A percentile compares a stretch with the other conserved stretches of the same genome.
Evolutionary conservation across 2,797 vertebrate genomes (phyloP).

Genomic region (Macropodus opercularis): DNA sequence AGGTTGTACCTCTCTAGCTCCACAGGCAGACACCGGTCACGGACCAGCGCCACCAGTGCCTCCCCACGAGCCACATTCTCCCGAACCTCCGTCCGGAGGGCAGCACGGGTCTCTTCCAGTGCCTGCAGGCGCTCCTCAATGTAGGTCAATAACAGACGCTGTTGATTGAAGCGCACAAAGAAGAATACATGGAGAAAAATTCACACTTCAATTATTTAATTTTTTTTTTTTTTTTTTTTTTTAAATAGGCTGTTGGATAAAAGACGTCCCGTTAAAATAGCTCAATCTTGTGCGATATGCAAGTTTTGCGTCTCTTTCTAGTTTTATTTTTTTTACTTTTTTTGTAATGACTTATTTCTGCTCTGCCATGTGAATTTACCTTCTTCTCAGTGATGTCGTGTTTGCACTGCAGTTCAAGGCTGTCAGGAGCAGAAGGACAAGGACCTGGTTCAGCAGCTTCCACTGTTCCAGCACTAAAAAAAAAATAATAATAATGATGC

Average conservation of each 20-base stretch:
- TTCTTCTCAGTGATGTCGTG: slow-evolving; percentile 76
- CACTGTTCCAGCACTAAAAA: slow-evolving; percentile 56
- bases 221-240: too few species aligned
- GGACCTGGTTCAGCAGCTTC: slow-evolving; percentile 41
- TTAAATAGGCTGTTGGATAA: too few species aligned
- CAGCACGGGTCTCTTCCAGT: slow-evolving; percentile 72
- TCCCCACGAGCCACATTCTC: slow-evolving; percentile 68
- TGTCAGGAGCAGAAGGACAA: slow-evolving; percentile 27
- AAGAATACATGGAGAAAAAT: neutral
- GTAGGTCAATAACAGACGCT: slow-evolving; percentile 82
- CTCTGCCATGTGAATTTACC: too few species aligned
- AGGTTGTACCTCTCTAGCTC: slow-evolving; percentile 89
- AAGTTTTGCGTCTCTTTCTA: too few species aligned
- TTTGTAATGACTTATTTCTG: too few species aligned
- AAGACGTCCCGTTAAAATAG: too few species aligned
- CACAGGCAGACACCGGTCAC: slow-evolving; percentile 78
- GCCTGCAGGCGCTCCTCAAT: slow-evolving; percentile 78
- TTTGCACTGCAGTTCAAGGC: slow-evolving; percentile 44
- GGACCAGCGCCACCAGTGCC: slow-evolving; percentile 78
- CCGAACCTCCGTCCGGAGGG: slow-evolving; percentile 72
- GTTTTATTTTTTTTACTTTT: too few species aligned
- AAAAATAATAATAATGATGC: too few species aligned
- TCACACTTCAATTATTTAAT: too few species aligned
- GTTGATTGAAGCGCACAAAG: slow-evolving; percentile 20
- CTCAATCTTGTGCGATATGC: too few species aligned